Conservation (phyloP, 2,888 invertebrate species). For the Molorchus minor region DNA sequence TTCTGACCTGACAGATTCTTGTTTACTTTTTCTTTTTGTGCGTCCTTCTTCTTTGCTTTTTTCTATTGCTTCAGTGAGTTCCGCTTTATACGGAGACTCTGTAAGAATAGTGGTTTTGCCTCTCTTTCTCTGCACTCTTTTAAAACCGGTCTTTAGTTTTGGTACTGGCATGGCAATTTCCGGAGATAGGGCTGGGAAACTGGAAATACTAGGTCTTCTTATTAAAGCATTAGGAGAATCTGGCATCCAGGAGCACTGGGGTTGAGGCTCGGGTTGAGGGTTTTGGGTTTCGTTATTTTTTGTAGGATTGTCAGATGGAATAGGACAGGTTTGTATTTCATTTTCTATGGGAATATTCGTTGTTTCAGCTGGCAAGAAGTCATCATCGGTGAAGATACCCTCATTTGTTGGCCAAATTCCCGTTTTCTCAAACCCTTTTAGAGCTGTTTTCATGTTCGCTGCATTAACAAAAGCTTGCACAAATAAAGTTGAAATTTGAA, state of each 20-base stretch:
- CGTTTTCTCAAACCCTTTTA: constrained; percentile 4
- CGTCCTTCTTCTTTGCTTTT: background rate
- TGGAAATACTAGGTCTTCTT: background rate
- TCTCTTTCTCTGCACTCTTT: constrained; percentile 2
- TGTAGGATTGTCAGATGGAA: background rate
- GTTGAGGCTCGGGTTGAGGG: constrained; percentile 6
- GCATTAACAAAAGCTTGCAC: constrained; percentile 8
- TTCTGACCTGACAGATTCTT: constrained; percentile 10
- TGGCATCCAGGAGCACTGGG: constrained; percentile 7
- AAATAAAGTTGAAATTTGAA: constrained; percentile 9
- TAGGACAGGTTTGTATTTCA: background rate
- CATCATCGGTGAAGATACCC: constrained; percentile 3
- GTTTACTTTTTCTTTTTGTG: constrained; percentile 1
- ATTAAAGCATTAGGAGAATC: constrained; percentile 2
- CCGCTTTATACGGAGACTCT: constrained; percentile 6
- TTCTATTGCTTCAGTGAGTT: no score
- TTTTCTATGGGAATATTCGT: constrained; percentile 6
- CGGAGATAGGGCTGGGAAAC: constrained; percentile 2
- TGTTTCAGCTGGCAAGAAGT: no score
- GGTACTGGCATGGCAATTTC: constrained; percentile 10
- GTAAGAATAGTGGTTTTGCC: constrained; percentile 6
- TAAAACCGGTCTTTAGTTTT: background rate
- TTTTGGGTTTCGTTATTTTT: constrained; percentile 4
- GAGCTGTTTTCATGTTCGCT: constrained; percentile 1
- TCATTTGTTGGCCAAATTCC: constrained; percentile 5